Conservation (phyloP, 35 echinoderm and acorn worm genomes). For the Chiridota heheva region DNA sequence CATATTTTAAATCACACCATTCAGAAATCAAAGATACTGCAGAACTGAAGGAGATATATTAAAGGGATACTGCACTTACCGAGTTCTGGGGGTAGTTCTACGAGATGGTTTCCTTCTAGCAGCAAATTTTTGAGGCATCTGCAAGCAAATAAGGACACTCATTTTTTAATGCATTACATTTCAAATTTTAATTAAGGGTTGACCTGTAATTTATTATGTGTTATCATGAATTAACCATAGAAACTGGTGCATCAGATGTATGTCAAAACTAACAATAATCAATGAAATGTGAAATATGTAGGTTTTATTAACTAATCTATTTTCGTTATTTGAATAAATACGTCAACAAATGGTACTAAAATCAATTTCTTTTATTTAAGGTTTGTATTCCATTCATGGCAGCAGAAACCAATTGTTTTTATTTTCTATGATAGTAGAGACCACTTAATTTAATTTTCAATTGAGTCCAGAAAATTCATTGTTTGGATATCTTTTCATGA, state of each 20-base stretch:
- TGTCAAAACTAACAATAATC: neutral
- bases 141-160: conserved; percentile 3
- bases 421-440: too few relatives aligned
- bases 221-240: neutral
- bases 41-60: neutral
- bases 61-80: conserved; percentile 49
- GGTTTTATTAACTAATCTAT: neutral
- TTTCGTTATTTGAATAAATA: neutral
- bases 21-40: neutral
- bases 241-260: neutral
- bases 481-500: too few relatives aligned
- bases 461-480: too few relatives aligned
- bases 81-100: conserved; percentile 78
- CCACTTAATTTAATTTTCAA: too few relatives aligned
- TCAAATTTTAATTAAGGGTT: neutral
- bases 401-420: too few relatives aligned
- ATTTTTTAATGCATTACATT: neutral
- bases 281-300: neutral
- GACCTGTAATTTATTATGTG: too few relatives aligned
- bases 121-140: conserved; percentile 87
- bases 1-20: neutral
- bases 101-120: conserved; percentile 77
- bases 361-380: neutral
- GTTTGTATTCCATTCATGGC: too few relatives aligned
- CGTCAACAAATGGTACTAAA: neutral